A percentile compares a stretch with the other conserved stretches of the same genome.
Conservation (phyloP, 1,140 invertebrate species). For the Temnothorax longispinosus region DNA sequence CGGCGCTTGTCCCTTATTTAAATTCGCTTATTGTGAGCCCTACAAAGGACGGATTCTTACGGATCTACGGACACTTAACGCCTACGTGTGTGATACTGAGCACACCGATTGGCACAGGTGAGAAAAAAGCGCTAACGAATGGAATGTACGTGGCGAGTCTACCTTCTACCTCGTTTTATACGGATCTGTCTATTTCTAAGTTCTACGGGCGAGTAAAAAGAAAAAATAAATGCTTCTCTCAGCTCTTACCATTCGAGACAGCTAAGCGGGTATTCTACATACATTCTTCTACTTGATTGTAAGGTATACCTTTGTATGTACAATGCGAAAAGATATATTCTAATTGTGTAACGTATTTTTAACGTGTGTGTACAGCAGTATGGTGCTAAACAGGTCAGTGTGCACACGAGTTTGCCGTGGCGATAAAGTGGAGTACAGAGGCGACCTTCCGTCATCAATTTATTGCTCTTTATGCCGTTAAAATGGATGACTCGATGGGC, state of each 20-base stretch:
- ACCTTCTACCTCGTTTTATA: neutral
- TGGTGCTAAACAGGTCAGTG: conserved; percentile 2
- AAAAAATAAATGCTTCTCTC: neutral
- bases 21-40: conserved; percentile 15
- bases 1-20: neutral
- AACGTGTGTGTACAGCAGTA: neutral
- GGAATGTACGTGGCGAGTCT: neutral
- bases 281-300: conserved; percentile 15
- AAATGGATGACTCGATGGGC: neutral
- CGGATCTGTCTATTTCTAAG: neutral
- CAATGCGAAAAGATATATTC: neutral
- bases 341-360: conserved; percentile 13
- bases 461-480: neutral
- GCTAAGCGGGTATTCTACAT: conserved; percentile 3
- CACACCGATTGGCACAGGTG: conserved; percentile 63
- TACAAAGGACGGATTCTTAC: conserved; percentile 5
- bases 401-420: neutral
- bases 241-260: conserved; percentile 8
- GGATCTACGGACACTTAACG: conserved; percentile 2
- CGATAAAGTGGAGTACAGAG: neutral
- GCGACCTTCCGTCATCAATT: neutral
- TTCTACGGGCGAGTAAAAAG: neutral
- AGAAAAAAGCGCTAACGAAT: conserved; percentile 27
- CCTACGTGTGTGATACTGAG: conserved; percentile 20
- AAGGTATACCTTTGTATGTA: conserved; percentile 12